Evolutionary conservation across 2,113 vertebrate genomes (phyloP).

Genomic region (Pao palembangensis): DNA sequence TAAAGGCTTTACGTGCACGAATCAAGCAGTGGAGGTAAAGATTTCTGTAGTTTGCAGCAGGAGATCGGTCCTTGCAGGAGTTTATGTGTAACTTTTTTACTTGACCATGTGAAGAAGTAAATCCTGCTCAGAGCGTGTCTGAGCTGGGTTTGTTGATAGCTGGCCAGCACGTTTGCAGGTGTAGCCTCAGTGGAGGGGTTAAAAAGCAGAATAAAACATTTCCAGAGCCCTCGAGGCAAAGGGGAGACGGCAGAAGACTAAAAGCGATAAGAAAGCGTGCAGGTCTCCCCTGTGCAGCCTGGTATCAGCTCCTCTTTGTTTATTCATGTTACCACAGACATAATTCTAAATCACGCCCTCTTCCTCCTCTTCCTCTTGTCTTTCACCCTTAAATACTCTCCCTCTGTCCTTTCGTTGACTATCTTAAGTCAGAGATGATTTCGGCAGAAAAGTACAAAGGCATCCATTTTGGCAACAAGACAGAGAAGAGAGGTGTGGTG

Average conservation of each 20-base stretch:
- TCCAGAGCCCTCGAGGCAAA: slow-evolving; percentile 12
- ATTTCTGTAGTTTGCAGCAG: too few species aligned
- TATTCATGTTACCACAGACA: not conserved
- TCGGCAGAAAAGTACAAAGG: slow-evolving; percentile 76
- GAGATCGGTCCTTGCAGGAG: too few species aligned
- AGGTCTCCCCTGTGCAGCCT: slow-evolving; percentile 17
- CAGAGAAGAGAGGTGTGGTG: slow-evolving; percentile 57
- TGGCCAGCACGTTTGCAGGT: slow-evolving; percentile 25
- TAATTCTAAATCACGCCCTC: not conserved
- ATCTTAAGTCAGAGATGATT: slow-evolving; percentile 50
- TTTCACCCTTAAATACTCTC: not conserved
- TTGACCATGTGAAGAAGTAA: too few species aligned
- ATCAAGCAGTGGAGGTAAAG: too few species aligned
- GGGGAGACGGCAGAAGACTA: slow-evolving; percentile 8
- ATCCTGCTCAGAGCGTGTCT: not conserved
- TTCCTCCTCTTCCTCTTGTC: not conserved
- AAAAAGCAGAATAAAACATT: slow-evolving; percentile 18
- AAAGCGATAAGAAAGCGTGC: slow-evolving; percentile 32
- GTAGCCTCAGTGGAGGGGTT: slow-evolving; percentile 25
- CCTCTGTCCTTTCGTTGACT: not conserved
- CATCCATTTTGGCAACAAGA: slow-evolving; percentile 72
- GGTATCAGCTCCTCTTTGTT: not conserved
- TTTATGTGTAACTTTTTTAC: too few species aligned
- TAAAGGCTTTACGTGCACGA: too few species aligned
- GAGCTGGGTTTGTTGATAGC: slow-evolving; percentile 2